Evolutionary conservation across 2,888 invertebrate species (phyloP).

Genomic region (Tinea trinotella): DNA sequence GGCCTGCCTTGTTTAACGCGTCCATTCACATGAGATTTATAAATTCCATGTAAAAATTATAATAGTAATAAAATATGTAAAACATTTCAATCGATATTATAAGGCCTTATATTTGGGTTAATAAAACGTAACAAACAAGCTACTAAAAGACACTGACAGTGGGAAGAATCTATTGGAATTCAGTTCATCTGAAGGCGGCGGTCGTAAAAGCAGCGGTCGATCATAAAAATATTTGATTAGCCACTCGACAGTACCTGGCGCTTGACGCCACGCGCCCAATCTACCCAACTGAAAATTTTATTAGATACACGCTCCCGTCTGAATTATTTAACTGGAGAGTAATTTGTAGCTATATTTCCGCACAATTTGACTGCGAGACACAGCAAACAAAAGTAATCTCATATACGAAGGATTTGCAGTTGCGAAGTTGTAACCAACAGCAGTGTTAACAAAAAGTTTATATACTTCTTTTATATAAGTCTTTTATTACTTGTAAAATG

Average conservation of each 20-base stretch:
- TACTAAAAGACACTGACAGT: constrained; percentile 2
- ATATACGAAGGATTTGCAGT: background rate
- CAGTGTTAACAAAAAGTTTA: no score
- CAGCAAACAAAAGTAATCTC: constrained; percentile 13
- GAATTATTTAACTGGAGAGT: constrained; percentile 18
- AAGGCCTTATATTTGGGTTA: background rate
- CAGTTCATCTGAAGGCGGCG: constrained; percentile 28
- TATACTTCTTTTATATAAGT: no score
- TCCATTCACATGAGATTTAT: no score
- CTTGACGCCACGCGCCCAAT: constrained; percentile 46
- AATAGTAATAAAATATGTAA: no score
- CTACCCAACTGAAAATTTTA: constrained; percentile 59
- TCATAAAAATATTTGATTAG: constrained; percentile 73
- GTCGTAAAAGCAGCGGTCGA: constrained; percentile 62
- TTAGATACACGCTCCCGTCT: constrained; percentile 30
- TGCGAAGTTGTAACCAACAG: background rate
- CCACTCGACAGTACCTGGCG: constrained; percentile 31
- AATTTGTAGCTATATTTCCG: constrained; percentile 18
- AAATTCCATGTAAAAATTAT: no score
- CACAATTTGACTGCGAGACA: constrained; percentile 16
- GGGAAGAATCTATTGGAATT: constrained; percentile 17
- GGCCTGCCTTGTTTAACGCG: no score
- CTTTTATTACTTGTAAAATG: no score
- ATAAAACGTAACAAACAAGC: constrained; percentile 9
- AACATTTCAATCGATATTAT: background rate